Evolutionary conservation across 1,140 invertebrate species (phyloP), one percentile per base, ranked within the genome.

Genomic region (Saccostrea cuccullata): DNA sequence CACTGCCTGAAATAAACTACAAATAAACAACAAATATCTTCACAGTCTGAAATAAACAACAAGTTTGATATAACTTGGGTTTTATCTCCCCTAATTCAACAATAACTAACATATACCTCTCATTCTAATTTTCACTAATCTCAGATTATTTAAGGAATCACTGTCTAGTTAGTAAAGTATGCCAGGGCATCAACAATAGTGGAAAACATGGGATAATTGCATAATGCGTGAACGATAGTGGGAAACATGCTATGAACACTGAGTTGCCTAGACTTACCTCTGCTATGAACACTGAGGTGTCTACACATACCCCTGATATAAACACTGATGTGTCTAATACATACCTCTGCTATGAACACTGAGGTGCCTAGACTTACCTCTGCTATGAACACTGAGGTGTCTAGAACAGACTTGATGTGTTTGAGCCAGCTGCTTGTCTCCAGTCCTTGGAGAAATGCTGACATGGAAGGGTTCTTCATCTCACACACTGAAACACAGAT

Each of bases 351-450:
- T 88, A 99, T 98, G 93, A 98, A 98, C 95, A 97, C 97, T 47
- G 98, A 97, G 23, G 98, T 98, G 94, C 99, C 99, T 86, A 47
- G 20, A 98, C 96, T 67, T 91, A 98, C 98, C 92, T 97, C 96
- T 55, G 98, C 97, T 88, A 99, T 98, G 93, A 98, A 98, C 95
- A 97, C 97, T 47, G 98, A 97, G 23, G 98, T 98, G 94, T 99
- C 99, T 86, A 99, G 95, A 86, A 99, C 97, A 36, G 97, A 97
- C 91, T 98, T 97, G 86, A 99, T 98, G 95, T 99, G 99, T 93
- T 98, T 98, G 56, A 99, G 95, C 99, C 99, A 99, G 8, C 98
- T 98, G 89, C 98, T 98, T 12, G 96, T 97, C 95, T 99, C 99
- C 40, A 99, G 94, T n/a, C 98, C 98, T 94, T 96, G 97, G 5